These are phyloP conservation scores for Andrena praecox DNA, from an alignment of 2,888 invertebrate species.

Conservation along the genomic window DNA sequence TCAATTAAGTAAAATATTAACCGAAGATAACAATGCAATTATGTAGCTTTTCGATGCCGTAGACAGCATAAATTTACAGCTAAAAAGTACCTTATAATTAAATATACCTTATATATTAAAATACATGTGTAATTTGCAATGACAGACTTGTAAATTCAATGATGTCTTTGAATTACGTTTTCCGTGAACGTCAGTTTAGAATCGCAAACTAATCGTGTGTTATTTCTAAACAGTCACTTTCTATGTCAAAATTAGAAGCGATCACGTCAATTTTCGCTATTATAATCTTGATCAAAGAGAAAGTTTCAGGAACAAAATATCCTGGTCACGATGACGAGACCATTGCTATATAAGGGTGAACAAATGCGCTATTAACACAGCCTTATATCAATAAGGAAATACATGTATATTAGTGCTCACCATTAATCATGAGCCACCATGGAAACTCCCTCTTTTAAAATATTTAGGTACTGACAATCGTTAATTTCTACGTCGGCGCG, in stretches of 20 bases:
- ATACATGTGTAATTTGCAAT: neutral
- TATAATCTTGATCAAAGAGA: slow-evolving; percentile 25
- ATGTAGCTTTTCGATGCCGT: too few relatives aligned
- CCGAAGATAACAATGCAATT: too few relatives aligned
- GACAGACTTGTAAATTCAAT: neutral
- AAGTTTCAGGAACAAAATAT: slow-evolving; percentile 28
- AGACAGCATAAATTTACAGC: too few relatives aligned
- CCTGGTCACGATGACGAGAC: slow-evolving; percentile 4
- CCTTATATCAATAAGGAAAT: neutral
- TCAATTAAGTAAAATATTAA: too few relatives aligned
- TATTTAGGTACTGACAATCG: neutral
- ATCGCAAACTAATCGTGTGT: neutral
- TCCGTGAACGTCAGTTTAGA: too few relatives aligned
- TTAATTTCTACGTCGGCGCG: slow-evolving; percentile 2
- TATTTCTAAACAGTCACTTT: neutral
- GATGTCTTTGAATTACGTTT: neutral
- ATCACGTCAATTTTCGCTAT: neutral
- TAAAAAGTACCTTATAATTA: too few relatives aligned
- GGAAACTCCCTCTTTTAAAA: neutral
- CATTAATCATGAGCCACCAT: slow-evolving; percentile 6
- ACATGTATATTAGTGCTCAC: slow-evolving; percentile 7
- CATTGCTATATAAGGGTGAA: slow-evolving; percentile 23
- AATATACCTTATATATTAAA: too few relatives aligned
- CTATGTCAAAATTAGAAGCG: neutral
- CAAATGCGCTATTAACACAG: neutral